Evolutionary conservation across 1,140 invertebrate species (phyloP), one percentile per base, ranked within the genome.

Genomic region (Anastrepha ludens): DNA sequence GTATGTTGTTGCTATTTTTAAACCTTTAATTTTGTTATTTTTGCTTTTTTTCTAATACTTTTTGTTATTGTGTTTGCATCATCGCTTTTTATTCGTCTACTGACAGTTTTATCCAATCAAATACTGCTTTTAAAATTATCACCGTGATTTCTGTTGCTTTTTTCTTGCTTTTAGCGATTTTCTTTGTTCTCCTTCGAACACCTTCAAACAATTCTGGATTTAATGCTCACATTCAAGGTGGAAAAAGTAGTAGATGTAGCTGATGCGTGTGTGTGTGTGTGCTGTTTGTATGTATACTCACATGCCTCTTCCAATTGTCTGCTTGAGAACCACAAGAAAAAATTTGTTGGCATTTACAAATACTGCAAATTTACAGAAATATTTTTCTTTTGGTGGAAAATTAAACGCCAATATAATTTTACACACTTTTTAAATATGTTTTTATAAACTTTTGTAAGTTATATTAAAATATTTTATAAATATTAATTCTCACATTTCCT

Each of bases 211-310:
- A 58, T 17, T 81, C 47, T 81, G 47, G 55, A 81, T 9, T 29
- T 29, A 81, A 81, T 55, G 47, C 74, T 55, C 74, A 81, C 74
- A 81, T 81, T 81, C 74, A 81, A 81, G 74, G 74, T 81, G 29
- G 29, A 29, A 29, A 29, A 29, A 81, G 74, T n/a, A 55, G 17
- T n/a, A 55, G 7, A 81, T 41, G 55, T 55, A 47, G 17, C 0
- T 55, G 15, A 44, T 50, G 47, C 9, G 20, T 81, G 17, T 81
- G 47, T 58, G 47, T 81, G 47, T 81, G 74, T 81, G 3, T 81
- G 47, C 74, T 81, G 74, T 81, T 81, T 81, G 74, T 81, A 81
- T 81, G 74, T 81, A 81, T 81, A 81, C 74, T 81, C n/a, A 81
- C 74, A 55, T 55, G 74, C 47, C n/a, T 81, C 20, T 74, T 41